Evolutionary conservation across 1,140 invertebrate genomes (phyloP), one percentile per base, ranked within the genome.

Genomic region (Cyphomyrmex costatus): DNA sequence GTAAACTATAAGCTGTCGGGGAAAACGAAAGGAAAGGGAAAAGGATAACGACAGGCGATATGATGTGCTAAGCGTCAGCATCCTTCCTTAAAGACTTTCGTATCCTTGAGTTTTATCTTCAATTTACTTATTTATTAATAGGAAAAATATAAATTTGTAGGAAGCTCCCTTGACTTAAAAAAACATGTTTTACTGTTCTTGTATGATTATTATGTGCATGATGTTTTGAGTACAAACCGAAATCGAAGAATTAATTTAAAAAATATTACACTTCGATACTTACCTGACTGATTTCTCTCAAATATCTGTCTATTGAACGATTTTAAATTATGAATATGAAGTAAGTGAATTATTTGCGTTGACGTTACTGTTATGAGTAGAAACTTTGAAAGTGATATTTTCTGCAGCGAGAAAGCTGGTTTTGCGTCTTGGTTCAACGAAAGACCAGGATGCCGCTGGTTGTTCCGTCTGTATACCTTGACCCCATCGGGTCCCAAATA

Each of bases 361-460:
- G 30, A 16, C 27, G 19, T 49, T 68, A 68, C 36, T 42, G 14
- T 56, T 60, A 14, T n/a, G 16, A 56, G 53, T 73, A 56, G 21
- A 30, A 71, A 42, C 65, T 24, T 80, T 8, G 21, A 53, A 46
- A 42, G 74, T 51, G 73, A 90, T 87, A 79, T 77, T 77, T 85
- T 71, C 24, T 58, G 42, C 61, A 33, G 16, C 14, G 56, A 56
- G 58, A 89, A 87, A 74, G 68, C 56, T 85, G 79, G 79, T 63
- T 63, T 76, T 65, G 73, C 85, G 66, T 87, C 19, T 49, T 46
- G 42, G 49, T 78, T 79, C 51, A 61, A 30, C 56, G 74, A 87
- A 87, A 89, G 79, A 76, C 60, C 53, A 68, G 56, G 53, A 71
- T 77, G 74, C 76, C 61, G 73, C 76, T 60, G 74, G 51, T 89